phyloP scores from a whole-genome alignment of 2,113 vertebrate species.

The Cyanocitta stelleri region DNA sequence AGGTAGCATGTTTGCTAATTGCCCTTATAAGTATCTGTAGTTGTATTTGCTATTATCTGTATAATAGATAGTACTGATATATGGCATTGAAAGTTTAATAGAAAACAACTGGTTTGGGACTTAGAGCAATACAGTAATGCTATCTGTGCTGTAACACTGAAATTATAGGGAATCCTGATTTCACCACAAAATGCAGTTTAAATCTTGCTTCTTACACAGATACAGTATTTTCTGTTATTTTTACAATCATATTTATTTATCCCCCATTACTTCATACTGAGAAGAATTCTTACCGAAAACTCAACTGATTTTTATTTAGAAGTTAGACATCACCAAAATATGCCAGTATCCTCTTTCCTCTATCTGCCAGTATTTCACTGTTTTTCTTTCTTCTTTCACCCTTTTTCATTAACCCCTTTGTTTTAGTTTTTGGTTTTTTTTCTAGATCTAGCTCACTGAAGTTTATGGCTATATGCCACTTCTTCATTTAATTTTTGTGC shows the following conservation, averaged over 20 bases:
- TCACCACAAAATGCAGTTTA: neutral
- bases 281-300: neutral
- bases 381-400: neutral
- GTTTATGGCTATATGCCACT: neutral
- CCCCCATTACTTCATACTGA: neutral
- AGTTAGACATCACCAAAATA: neutral
- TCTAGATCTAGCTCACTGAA: neutral
- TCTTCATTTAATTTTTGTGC: neutral
- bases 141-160: neutral
- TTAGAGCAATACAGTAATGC: neutral
- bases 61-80: neutral
- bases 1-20: neutral
- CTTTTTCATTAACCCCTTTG: neutral
- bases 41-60: neutral
- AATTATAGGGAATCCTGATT: neutral
- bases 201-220: neutral
- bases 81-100: neutral
- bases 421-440: neutral
- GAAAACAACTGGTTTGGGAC: neutral
- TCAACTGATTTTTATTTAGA: neutral
- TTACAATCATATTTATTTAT: neutral
- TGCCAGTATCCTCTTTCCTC: neutral
- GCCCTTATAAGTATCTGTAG: neutral
- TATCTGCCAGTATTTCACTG: neutral
- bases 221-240: neutral